These are phyloP conservation scores for Spinibarbus caldwelli DNA, from an alignment of 2,797 vertebrate species.

Conservation along the genomic window DNA sequence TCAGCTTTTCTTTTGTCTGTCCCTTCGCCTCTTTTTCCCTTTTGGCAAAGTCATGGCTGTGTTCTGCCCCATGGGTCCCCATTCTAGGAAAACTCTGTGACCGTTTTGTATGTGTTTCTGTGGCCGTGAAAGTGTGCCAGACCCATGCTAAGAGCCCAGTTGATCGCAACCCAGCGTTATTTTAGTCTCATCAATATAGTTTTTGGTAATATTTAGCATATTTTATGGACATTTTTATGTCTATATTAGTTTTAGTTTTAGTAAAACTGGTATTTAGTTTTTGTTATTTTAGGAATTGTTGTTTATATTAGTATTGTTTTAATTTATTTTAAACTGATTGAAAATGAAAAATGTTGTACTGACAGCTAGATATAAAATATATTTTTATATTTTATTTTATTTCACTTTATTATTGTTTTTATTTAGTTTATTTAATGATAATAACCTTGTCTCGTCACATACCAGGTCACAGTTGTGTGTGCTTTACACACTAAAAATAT, in stretches of 20 bases:
- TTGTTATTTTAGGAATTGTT: neutral
- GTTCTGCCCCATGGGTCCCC: conserved; percentile 60
- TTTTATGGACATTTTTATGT: neutral
- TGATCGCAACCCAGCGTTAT: conserved; percentile 24
- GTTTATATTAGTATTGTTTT: no score
- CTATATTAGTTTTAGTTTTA: neutral
- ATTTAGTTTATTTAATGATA: neutral
- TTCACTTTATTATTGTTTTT: neutral
- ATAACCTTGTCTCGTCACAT: neutral
- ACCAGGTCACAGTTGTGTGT: no score
- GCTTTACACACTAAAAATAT: no score
- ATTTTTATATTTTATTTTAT: no score
- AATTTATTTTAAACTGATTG: no score
- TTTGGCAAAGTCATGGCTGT: conserved; percentile 74
- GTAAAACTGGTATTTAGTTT: neutral
- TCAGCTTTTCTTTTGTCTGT: conserved; percentile 51
- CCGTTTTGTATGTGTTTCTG: conserved; percentile 53
- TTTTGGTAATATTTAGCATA: neutral
- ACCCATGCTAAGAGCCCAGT: conserved; percentile 16
- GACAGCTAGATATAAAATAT: no score
- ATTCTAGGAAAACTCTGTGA: conserved; percentile 45
- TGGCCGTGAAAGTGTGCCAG: conserved; percentile 38
- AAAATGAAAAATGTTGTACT: no score
- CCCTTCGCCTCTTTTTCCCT: conserved; percentile 63
- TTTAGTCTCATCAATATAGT: neutral